phyloP scores from a whole-genome alignment of 2,888 invertebrate genomes.

The Pristionchus maxplancki region DNA sequence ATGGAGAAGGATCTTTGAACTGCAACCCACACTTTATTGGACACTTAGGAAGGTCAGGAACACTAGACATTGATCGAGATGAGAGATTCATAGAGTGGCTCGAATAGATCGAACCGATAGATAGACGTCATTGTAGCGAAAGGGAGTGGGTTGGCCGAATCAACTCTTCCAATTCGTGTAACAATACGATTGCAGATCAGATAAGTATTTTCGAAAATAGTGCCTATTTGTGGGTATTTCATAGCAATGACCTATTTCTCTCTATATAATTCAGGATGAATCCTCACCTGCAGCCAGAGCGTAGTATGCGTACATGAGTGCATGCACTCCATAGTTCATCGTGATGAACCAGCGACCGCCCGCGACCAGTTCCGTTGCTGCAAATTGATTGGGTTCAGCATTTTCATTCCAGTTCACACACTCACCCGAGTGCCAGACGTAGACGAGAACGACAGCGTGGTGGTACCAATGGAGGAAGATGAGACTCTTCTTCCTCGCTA shows the following conservation, averaged over 20 bases:
- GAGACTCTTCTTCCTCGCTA: slow-evolving; percentile 86
- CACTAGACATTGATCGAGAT: not conserved
- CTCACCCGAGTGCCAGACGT: slow-evolving; percentile 85
- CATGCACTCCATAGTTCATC: slow-evolving; percentile 81
- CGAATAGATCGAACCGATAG: not conserved
- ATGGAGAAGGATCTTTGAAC: not conserved
- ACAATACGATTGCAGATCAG: not conserved
- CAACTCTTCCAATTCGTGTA: not conserved
- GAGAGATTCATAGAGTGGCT: not conserved
- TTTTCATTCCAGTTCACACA: not conserved
- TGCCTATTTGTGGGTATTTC: no score
- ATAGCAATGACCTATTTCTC: no score
- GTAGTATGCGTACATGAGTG: slow-evolving; percentile 78
- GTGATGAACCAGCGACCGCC: slow-evolving; percentile 76
- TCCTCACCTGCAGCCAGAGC: slow-evolving; percentile 67
- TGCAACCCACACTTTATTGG: no score
- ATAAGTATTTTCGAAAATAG: not conserved
- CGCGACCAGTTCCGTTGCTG: slow-evolving; percentile 42
- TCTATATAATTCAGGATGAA: no score
- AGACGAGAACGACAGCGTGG: slow-evolving; percentile 93
- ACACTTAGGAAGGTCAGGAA: not conserved
- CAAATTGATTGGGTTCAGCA: no score
- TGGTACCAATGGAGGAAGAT: slow-evolving; percentile 88
- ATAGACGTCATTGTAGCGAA: not conserved
- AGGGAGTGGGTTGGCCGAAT: no score